Base-by-base conservation (phyloP, 2,888 invertebrate species). In the Dryobota labecula region DNA sequence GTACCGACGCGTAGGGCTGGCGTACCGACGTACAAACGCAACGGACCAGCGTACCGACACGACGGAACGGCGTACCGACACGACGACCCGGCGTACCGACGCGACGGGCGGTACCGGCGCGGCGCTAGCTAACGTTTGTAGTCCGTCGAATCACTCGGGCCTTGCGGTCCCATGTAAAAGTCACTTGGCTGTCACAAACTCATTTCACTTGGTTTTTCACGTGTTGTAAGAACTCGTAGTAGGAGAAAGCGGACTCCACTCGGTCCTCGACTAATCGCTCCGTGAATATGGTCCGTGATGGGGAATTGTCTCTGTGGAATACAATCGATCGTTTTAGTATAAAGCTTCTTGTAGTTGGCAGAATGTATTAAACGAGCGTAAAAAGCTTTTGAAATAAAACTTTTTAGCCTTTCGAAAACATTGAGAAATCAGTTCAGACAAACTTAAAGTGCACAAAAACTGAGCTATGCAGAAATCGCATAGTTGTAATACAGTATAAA, bases 211-310 rank as follows among this genome's bases (percentile, higher is more conserved):
- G 98, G 88, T 97, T 97, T 94, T 98, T 98, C 87, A 99, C 96
- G 96, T 99, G 99, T 95, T 99, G 99, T 93, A 99, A 96, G 96
- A 99, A 99, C 97, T 99, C 99, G 94, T 99, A 98, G 96, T 99
- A 99, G 84, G 99, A 99, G 95, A 99, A 97, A 67, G 98, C 98
- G 71, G 98, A 98, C 92, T 99, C 99, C 79, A 98, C 97, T 89
- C 99, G 97, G 95, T 99, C 99, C 93, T 99, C 99, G 61, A 99
- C 97, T 88, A 99, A 97, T 87, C 97, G 97, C 90, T 99, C 98
- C 78, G 98, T 97, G 95, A 99, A 99, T 84, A 97, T 92, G 70
- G 97, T 96, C 83, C 98, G 97, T 72, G 97, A 97, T 70, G 98
- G 98, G 85, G 99, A 98, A 94, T 99, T 99, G 92, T 99, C 99